Evolutionary conservation across 2,113 vertebrate genomes (phyloP), one percentile per base, ranked within the genome.

Genomic region (Clinocottus analis): DNA sequence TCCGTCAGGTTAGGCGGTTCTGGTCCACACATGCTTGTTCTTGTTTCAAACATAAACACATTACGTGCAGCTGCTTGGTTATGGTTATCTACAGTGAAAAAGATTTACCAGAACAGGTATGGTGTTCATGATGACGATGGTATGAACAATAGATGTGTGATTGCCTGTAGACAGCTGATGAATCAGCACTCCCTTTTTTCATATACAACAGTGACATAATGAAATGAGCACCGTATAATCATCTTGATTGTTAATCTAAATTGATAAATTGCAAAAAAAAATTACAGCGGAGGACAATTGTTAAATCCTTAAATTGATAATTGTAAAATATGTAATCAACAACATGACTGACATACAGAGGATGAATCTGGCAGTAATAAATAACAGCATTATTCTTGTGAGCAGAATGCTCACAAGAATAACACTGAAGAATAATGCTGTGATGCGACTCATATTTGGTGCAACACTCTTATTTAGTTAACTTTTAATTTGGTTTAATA

Each of bases 141-240:
- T 59, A 47, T 45, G 6, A 72, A 2, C 11, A n/a, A 55, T 21
- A 49, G 41, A 64, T 21, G 2, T 77, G 72, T 13, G 21, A 16
- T 37, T 53, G 31, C 65, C 37, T 64, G 70, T 25, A 72, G 62
- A 66, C 21, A 33, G 62, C 59, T 80, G 53, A 71, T 59, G 56
- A 17, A 25, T 65, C 14, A n/a, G 3, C 25, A 29, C 12, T 35
- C 3, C 3, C 13, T 17, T 41, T 47, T 6, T 3, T 55, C 7
- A 41, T 29, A 1, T 10, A 39, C 5, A 35, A 39, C 10, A 35
- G 3, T 77, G 29, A 78, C 8, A 49, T 21, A 35, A 71, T 17
- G 0, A 49, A 31, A 67, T 19, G 35, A 66, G 5, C 2, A 19
- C 1, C 0, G 12, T 58, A 49, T 21, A 5, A 56, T 56, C 0